These are phyloP conservation scores for Trissolcus basalis DNA, from an alignment of 1,140 invertebrate genomes.

Conservation along the genomic window DNA sequence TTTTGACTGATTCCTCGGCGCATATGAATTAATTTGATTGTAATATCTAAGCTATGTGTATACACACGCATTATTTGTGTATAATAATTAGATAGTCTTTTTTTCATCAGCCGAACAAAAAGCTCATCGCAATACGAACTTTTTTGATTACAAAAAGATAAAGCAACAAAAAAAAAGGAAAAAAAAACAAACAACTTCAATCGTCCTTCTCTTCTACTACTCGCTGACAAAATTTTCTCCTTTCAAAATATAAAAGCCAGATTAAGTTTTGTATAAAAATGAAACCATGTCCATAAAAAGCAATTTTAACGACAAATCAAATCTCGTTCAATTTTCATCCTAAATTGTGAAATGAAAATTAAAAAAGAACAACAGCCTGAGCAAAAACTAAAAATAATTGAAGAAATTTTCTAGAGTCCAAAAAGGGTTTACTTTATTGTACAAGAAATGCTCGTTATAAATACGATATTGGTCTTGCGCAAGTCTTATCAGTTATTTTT, in stretches of 20 bases:
- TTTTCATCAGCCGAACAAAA: conserved; percentile 57
- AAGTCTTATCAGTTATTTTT: too few species aligned
- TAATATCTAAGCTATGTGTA: conserved; percentile 67
- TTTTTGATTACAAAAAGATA: too few species aligned
- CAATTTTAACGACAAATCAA: conserved; percentile 41
- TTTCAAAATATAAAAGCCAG: conserved; percentile 32
- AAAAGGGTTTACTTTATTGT: too few species aligned
- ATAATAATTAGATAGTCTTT: conserved; percentile 63
- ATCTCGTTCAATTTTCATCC: too few species aligned
- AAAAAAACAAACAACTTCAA: too few species aligned
- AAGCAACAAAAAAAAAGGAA: too few species aligned
- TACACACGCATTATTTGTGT: conserved; percentile 63
- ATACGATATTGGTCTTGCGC: too few species aligned
- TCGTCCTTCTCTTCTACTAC: not conserved
- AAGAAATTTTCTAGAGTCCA: too few species aligned
- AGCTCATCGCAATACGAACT: not conserved
- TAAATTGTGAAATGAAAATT: too few species aligned
- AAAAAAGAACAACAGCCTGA: too few species aligned
- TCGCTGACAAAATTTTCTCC: conserved; percentile 5
- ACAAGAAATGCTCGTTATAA: too few species aligned
- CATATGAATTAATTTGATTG: conserved; percentile 65
- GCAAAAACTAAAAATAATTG: too few species aligned
- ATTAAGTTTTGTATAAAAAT: conserved; percentile 64
- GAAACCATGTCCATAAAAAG: conserved; percentile 54
- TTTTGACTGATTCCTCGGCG: conserved; percentile 66